These are phyloP conservation scores for Zenarchopterus dispar DNA, from an alignment of 2,797 vertebrate species.

Conservation along the genomic window DNA sequence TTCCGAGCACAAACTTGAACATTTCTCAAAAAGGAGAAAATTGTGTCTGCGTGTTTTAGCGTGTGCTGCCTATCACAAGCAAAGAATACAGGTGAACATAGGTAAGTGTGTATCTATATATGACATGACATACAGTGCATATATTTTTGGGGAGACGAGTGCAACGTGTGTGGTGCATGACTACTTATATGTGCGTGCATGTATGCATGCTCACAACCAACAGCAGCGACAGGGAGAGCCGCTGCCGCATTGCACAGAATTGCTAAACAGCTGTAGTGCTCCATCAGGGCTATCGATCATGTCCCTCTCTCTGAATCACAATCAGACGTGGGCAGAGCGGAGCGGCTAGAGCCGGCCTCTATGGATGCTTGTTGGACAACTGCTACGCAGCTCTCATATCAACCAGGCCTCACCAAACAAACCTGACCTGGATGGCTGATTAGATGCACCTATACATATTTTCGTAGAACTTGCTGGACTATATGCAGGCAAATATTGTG, in stretches of 20 bases:
- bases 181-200: constrained; percentile 24
- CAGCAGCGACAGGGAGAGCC: constrained; percentile 66
- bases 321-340: constrained; percentile 75
- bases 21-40: constrained; percentile 26
- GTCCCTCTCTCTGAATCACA: constrained; percentile 77
- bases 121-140: neutral
- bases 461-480: constrained; percentile 18
- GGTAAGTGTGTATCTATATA: neutral
- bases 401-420: constrained; percentile 60
- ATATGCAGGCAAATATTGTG: constrained; percentile 1
- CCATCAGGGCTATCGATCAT: constrained; percentile 80
- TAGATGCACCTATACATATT: constrained; percentile 43
- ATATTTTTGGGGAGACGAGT: neutral
- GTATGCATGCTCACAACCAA: constrained; percentile 61
- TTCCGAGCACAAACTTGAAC: constrained; percentile 27
- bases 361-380: constrained; percentile 61
- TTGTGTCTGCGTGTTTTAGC: neutral
- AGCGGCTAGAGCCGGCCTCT: constrained; percentile 57
- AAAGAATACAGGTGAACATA: neutral
- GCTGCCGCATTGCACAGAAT: constrained; percentile 81
- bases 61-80: neutral
- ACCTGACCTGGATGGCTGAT: constrained; percentile 68
- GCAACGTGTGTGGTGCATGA: constrained; percentile 11
- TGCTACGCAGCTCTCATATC: constrained; percentile 65
- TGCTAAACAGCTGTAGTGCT: constrained; percentile 78